Conservation (phyloP, 1,140 invertebrate genomes). For the Grapholita molesta region DNA sequence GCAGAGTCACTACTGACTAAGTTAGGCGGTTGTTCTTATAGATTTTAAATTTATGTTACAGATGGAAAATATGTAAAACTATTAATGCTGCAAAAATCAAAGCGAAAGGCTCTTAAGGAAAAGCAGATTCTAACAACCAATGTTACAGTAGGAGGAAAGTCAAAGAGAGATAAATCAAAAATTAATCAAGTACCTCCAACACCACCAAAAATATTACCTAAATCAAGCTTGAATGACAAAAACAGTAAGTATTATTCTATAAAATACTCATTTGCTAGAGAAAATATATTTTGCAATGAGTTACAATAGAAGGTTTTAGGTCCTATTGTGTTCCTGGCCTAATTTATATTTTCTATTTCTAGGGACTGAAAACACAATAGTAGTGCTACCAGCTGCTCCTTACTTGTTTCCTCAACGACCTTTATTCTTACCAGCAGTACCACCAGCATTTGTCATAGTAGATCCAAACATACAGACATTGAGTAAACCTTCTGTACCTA, state of each 20-base stretch:
- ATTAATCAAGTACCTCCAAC: constrained; percentile 29
- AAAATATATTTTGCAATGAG: too few relatives aligned
- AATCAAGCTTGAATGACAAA: constrained; percentile 42
- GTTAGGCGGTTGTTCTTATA: too few relatives aligned
- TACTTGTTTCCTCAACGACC: constrained; percentile 68
- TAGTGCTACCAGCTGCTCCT: constrained; percentile 63
- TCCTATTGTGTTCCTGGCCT: background rate
- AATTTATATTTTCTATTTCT: constrained; percentile 28
- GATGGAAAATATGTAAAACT: constrained; percentile 53
- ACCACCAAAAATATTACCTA: constrained; percentile 55
- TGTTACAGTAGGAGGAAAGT: constrained; percentile 27
- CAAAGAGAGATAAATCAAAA: constrained; percentile 23
- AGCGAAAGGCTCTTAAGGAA: constrained; percentile 40
- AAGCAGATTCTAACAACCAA: constrained; percentile 24
- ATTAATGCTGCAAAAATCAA: constrained; percentile 53
- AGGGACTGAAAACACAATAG: constrained; percentile 64
- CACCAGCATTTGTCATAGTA: constrained; percentile 62
- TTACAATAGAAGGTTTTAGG: too few relatives aligned
- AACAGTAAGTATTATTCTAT: constrained; percentile 46
- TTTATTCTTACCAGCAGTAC: constrained; percentile 59
- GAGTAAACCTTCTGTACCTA: constrained; percentile 49
- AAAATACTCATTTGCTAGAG: too few relatives aligned
- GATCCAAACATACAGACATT: constrained; percentile 59
- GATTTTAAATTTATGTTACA: constrained; percentile 30
- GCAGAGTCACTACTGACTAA: too few relatives aligned